Evolutionary conservation across 2,888 invertebrate genomes (phyloP).

Genomic region (Dinocampus coccinellae): DNA sequence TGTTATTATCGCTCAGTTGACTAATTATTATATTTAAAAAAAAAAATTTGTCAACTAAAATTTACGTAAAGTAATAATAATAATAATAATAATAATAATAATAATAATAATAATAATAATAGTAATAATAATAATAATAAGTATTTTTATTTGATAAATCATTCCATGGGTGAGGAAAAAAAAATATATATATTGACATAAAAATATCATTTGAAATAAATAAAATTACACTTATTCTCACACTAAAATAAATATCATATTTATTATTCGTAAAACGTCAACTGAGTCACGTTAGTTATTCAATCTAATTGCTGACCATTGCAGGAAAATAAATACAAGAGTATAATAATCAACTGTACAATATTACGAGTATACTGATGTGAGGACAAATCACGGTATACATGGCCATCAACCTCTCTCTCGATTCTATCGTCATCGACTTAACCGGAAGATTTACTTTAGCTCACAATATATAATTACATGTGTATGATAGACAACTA

Average conservation of each 20-base stretch:
- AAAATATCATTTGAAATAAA: not conserved
- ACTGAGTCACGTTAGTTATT: not conserved
- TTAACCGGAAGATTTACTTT: slow-evolving; percentile 10
- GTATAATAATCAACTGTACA: not conserved
- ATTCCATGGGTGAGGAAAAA: too few relatives aligned
- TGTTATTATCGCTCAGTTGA: too few relatives aligned
- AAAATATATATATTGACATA: not conserved
- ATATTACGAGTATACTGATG: not conserved
- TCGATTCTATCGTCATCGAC: not conserved
- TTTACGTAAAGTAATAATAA: too few relatives aligned
- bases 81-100: too few relatives aligned
- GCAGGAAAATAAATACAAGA: not conserved
- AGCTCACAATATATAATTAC: not conserved
- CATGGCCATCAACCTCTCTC: slow-evolving; percentile 2
- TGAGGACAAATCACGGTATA: slow-evolving; percentile 8
- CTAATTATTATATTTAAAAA: too few relatives aligned
- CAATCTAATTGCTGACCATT: not conserved
- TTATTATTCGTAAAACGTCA: not conserved
- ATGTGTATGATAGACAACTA: not conserved
- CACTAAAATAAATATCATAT: not conserved
- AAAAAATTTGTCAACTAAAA: too few relatives aligned
- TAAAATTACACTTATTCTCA: not conserved
- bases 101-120: too few relatives aligned
- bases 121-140: too few relatives aligned
- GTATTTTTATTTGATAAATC: too few relatives aligned